phyloP scores from a whole-genome alignment of 2,797 vertebrate species.

The Xiphophorus birchmanni region DNA sequence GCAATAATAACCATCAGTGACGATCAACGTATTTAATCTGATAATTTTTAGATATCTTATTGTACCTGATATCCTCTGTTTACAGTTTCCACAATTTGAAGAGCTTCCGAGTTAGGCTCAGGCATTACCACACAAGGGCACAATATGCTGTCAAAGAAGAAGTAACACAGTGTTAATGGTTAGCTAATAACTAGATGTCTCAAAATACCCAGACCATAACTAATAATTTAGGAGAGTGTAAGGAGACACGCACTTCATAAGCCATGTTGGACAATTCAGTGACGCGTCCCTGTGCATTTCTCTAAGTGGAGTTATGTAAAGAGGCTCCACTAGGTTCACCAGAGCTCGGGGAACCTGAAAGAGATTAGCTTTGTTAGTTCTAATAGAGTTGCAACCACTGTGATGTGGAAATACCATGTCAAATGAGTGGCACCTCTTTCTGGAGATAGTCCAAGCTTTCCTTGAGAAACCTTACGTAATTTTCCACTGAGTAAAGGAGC shows the following conservation, averaged over 20 bases:
- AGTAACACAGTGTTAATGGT: constrained; percentile 10
- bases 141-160: constrained; percentile 73
- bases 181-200: not conserved
- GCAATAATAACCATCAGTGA: not conserved
- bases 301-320: constrained; percentile 79
- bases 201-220: not conserved
- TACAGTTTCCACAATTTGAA: constrained; percentile 72
- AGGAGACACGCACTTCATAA: constrained; percentile 70
- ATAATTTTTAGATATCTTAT: not conserved
- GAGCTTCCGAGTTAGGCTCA: constrained; percentile 76
- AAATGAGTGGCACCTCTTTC: constrained; percentile 74
- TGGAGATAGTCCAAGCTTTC: constrained; percentile 88
- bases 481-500: constrained; percentile 79
- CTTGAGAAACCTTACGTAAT: constrained; percentile 78
- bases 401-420: not conserved
- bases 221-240: not conserved
- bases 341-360: constrained; percentile 87
- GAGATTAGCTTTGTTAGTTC: constrained; percentile 12
- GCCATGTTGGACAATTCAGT: constrained; percentile 82
- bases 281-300: constrained; percentile 75
- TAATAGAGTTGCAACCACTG: not conserved
- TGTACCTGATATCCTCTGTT: constrained; percentile 86
- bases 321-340: constrained; percentile 87
- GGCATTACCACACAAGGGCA: constrained; percentile 86
- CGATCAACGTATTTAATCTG: not conserved